Conservation (phyloP, 1,140 invertebrate genomes). For the Bicyclus anynana region DNA sequence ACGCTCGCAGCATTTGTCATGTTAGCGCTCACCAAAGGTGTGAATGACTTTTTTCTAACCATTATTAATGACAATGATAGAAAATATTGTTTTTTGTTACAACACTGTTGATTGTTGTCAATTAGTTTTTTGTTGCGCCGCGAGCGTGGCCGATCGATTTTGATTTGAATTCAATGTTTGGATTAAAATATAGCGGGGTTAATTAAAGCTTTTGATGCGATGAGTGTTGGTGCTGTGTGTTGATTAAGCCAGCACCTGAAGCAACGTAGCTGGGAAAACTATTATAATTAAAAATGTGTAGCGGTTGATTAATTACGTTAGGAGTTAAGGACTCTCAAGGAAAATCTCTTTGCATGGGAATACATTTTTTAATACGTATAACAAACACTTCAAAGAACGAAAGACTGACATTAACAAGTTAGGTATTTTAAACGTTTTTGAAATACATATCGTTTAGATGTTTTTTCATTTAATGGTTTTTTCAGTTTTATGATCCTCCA, state of each 20-base stretch:
- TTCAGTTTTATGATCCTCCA: too few relatives aligned
- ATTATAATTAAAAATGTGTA: neutral
- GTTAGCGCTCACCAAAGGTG: conserved; percentile 71
- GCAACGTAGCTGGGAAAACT: neutral
- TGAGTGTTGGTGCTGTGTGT: conserved; percentile 38
- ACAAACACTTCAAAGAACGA: too few relatives aligned
- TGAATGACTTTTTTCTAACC: conserved; percentile 73
- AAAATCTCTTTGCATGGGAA: too few relatives aligned
- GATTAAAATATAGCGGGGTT: conserved; percentile 64
- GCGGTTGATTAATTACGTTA: too few relatives aligned
- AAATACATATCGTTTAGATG: too few relatives aligned
- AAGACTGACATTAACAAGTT: too few relatives aligned
- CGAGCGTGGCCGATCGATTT: conserved; percentile 63
- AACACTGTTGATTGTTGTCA: conserved; percentile 72
- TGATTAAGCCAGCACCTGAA: too few relatives aligned
- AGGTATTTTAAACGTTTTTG: too few relatives aligned
- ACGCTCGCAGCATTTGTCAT: conserved; percentile 66
- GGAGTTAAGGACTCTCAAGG: too few relatives aligned
- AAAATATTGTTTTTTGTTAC: conserved; percentile 74
- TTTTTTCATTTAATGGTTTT: too few relatives aligned
- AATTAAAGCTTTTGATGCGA: conserved; percentile 56
- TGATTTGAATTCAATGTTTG: conserved; percentile 69
- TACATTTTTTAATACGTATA: too few relatives aligned
- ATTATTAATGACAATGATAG: conserved; percentile 76
- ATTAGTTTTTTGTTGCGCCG: conserved; percentile 68